Evolutionary conservation across 2,888 invertebrate genomes (phyloP).

Genomic region (Andrena praecox): DNA sequence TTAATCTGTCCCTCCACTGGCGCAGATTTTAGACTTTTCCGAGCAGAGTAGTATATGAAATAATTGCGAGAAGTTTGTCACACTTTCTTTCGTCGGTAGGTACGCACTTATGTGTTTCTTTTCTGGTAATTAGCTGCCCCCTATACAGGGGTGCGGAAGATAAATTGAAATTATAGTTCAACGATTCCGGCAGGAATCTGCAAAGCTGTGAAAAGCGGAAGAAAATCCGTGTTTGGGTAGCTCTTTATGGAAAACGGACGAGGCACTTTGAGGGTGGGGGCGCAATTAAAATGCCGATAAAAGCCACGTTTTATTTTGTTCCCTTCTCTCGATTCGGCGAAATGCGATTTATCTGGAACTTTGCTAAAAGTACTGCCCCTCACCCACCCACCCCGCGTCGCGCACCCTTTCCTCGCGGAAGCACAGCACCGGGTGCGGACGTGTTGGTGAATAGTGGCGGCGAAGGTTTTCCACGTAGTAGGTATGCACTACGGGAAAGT

Average conservation of each 20-base stretch:
- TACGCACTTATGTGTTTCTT: no score
- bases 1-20: slow-evolving; percentile 1
- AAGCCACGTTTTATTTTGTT: slow-evolving; percentile 40
- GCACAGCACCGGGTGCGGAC: slow-evolving; percentile 19
- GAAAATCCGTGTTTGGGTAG: slow-evolving; percentile 16
- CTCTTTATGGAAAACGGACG: slow-evolving; percentile 6
- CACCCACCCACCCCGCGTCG: background rate
- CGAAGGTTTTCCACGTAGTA: slow-evolving; percentile 46
- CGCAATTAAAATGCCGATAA: slow-evolving; percentile 52
- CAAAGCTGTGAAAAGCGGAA: background rate
- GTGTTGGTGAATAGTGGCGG: slow-evolving; percentile 34
- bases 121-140: no score
- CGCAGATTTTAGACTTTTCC: background rate
- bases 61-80: no score
- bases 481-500: slow-evolving; percentile 56
- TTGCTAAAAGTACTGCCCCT: slow-evolving; percentile 32
- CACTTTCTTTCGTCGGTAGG: background rate
- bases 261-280: background rate
- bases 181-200: no score
- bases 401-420: slow-evolving; percentile 29
- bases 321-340: slow-evolving; percentile 29
- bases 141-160: no score
- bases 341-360: slow-evolving; percentile 53
- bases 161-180: no score
- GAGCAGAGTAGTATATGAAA: no score